phyloP scores from a whole-genome alignment of 2,888 invertebrate genomes.

The Pterobdella sp. region DNA sequence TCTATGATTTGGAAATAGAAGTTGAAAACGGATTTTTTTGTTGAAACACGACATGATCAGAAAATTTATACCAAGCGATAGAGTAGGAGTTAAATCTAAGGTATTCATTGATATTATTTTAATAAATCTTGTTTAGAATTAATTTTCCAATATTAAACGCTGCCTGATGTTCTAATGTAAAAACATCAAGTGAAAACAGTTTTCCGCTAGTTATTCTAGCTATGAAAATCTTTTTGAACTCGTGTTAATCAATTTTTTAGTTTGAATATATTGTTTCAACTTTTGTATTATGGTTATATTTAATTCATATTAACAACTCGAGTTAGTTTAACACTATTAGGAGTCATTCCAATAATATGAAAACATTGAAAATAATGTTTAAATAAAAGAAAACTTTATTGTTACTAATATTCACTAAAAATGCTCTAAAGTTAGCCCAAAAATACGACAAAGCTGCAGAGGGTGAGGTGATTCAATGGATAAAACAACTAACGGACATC shows the following conservation, averaged over 20 bases:
- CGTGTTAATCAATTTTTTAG: neutral
- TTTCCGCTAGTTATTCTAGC: too few species aligned
- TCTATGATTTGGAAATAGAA: too few species aligned
- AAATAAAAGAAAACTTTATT: too few species aligned
- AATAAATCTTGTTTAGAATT: too few species aligned
- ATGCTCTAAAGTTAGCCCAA: conserved; percentile 1
- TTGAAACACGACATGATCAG: too few species aligned
- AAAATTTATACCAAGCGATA: neutral
- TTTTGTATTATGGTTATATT: neutral
- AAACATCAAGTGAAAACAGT: too few species aligned
- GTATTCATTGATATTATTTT: too few species aligned
- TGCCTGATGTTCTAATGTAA: too few species aligned
- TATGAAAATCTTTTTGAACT: neutral
- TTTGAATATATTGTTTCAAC: neutral
- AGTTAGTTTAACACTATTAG: neutral
- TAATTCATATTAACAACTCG: neutral
- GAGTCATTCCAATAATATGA: neutral
- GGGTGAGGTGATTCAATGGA: conserved; percentile 19
- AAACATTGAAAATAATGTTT: neutral
- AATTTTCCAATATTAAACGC: too few species aligned
- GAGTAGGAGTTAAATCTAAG: conserved; percentile 3
- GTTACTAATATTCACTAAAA: neutral
- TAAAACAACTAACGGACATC: conserved; percentile 13
- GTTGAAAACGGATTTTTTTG: too few species aligned
- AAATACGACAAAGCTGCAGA: conserved; percentile 26